Conservation (phyloP, 1,140 invertebrate species). For the Micrasema longulum region DNA sequence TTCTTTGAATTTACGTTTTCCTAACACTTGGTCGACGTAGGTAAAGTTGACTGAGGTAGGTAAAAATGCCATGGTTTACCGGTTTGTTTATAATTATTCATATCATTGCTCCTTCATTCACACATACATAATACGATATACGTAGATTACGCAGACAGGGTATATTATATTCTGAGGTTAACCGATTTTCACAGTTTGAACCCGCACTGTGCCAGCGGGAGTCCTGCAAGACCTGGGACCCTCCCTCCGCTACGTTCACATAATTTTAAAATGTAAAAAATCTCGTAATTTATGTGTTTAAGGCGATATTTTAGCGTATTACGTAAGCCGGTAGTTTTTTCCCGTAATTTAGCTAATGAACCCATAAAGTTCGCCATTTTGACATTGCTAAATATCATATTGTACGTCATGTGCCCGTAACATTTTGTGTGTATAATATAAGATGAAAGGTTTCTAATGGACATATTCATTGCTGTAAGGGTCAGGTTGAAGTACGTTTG, state of each 20-base stretch:
- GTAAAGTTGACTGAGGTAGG: background rate
- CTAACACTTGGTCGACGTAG: background rate
- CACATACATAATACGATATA: no score
- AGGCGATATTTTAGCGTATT: no score
- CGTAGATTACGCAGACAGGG: no score
- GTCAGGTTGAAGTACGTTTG: constrained; percentile 16
- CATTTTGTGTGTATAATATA: background rate
- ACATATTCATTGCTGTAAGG: constrained; percentile 14
- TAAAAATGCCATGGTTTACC: background rate
- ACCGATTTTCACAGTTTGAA: no score
- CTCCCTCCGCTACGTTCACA: no score
- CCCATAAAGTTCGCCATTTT: background rate
- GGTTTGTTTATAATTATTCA: background rate
- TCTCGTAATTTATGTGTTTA: no score
- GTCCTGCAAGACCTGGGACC: no score
- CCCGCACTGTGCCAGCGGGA: no score
- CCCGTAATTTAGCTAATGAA: background rate
- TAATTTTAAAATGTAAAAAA: no score
- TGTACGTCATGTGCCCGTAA: background rate
- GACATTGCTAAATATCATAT: constrained; percentile 8
- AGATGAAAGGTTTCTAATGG: constrained; percentile 17
- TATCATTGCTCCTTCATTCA: background rate
- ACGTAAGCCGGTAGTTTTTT: no score
- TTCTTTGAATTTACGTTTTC: background rate
- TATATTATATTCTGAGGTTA: no score